These are phyloP conservation scores for Lasioglossum figueresi DNA, from an alignment of 2,888 invertebrate genomes.

Conservation along the genomic window DNA sequence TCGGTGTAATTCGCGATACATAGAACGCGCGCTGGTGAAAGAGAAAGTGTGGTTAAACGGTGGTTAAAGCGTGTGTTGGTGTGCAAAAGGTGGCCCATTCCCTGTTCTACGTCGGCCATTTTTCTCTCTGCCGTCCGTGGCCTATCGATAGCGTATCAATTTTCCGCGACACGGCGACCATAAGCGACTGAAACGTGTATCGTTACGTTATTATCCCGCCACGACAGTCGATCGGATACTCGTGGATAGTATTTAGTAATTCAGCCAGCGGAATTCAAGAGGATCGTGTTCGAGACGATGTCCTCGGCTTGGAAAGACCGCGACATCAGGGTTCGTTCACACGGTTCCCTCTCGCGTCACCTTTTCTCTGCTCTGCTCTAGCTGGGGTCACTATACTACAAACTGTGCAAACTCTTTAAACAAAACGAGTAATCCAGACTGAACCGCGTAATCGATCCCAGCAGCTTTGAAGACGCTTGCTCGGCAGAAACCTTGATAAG, in stretches of 20 bases:
- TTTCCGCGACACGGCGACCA: background rate
- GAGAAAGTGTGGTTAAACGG: conserved; percentile 56
- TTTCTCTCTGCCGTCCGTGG: background rate
- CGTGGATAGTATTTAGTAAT: conserved; percentile 15
- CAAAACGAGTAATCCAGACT: background rate
- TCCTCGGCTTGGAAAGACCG: conserved; percentile 21
- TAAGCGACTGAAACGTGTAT: conserved; percentile 17
- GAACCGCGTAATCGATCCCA: background rate
- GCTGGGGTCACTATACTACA: background rate
- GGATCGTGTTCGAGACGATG: conserved; percentile 31
- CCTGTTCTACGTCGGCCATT: background rate
- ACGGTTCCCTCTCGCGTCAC: background rate
- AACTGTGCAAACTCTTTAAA: background rate
- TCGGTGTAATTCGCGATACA: conserved; percentile 40
- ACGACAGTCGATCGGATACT: conserved; percentile 20
- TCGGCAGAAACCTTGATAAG: background rate
- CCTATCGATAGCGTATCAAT: conserved; percentile 19
- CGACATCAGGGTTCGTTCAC: background rate
- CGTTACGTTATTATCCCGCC: conserved; percentile 20
- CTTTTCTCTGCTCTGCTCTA: background rate
- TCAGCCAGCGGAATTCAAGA: conserved; percentile 30
- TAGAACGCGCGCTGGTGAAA: conserved; percentile 57
- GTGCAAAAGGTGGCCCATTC: background rate
- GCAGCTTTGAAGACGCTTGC: background rate
- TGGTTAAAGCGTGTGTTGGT: conserved; percentile 20